Evolutionary conservation across 2,113 vertebrate genomes (phyloP).

Genomic region (Pelecanus crispus): DNA sequence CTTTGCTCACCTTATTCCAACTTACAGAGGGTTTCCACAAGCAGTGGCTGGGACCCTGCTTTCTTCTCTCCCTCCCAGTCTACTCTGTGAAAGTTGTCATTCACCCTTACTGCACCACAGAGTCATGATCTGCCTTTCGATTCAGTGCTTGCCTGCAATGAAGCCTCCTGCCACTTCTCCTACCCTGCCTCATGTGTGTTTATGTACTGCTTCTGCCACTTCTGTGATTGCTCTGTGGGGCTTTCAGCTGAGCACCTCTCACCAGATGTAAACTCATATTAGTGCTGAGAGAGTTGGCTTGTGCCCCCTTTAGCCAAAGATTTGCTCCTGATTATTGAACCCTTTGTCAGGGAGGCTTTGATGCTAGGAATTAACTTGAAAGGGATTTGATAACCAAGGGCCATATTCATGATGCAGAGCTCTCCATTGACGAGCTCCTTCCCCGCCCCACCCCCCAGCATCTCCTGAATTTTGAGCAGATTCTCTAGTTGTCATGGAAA

Average conservation of each 20-base stretch:
- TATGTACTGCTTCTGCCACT: background rate
- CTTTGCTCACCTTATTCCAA: background rate
- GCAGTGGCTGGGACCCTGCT: background rate
- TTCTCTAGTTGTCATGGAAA: conserved; percentile 62
- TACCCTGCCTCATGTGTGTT: background rate
- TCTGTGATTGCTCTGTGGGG: background rate
- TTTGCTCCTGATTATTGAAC: background rate
- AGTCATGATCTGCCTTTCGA: background rate
- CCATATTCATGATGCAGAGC: background rate
- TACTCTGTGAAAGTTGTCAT: background rate
- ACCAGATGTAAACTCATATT: background rate
- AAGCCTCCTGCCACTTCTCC: background rate
- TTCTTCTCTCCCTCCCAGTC: background rate
- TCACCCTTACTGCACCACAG: background rate
- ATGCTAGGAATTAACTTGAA: conserved; percentile 29
- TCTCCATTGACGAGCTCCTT: conserved; percentile 8
- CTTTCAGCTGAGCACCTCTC: background rate
- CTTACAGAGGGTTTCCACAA: background rate
- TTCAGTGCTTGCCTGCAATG: background rate
- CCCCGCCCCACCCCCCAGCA: background rate
- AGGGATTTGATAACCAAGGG: conserved; percentile 32
- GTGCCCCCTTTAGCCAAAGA: background rate
- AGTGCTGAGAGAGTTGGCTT: background rate
- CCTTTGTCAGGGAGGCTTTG: background rate
- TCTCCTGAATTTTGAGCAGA: conserved; percentile 46